Conservation (phyloP, 30 jellyfish, hydroid and myxozoan genomes). For the Pseudorhiza aurosa region DNA sequence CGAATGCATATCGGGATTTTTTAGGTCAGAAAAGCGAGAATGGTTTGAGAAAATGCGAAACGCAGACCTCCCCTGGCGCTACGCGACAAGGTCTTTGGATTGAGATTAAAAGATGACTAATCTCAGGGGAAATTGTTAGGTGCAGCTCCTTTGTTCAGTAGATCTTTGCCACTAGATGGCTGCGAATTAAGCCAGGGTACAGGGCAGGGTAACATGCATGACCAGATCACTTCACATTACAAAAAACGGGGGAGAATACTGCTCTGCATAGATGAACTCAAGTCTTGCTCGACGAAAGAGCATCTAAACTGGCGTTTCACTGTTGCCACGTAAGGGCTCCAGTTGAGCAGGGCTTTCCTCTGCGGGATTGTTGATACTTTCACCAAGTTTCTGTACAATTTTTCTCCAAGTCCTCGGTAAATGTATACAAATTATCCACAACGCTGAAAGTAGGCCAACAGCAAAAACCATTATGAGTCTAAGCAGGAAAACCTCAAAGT, state of each 20-base stretch:
- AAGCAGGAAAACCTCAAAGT: slow-evolving; percentile 84
- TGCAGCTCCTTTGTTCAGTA: background rate
- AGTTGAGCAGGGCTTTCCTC: slow-evolving; percentile 62
- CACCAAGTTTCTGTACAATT: slow-evolving; percentile 4
- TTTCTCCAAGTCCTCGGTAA: slow-evolving; percentile 67
- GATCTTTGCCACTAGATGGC: background rate
- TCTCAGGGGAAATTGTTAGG: background rate
- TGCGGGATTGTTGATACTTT: slow-evolving; percentile 7
- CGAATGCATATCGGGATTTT: background rate
- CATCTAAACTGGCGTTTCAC: slow-evolving; percentile 65
- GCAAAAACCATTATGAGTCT: slow-evolving; percentile 82
- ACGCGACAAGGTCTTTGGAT: background rate
- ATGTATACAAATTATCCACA: slow-evolving; percentile 86
- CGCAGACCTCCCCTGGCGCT: slow-evolving; percentile 14
- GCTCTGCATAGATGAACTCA: too few relatives aligned
- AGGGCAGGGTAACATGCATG: too few relatives aligned
- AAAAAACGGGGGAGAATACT: too few relatives aligned
- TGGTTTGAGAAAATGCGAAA: background rate
- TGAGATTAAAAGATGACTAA: background rate
- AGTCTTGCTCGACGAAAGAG: background rate
- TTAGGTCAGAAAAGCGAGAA: background rate
- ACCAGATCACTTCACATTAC: too few relatives aligned
- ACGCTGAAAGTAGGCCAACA: slow-evolving; percentile 81
- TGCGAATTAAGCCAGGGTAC: slow-evolving; percentile 7
- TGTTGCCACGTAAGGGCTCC: slow-evolving; percentile 66